These are phyloP conservation scores for Pheosia gnoma DNA, from an alignment of 2,888 invertebrate genomes.

Conservation along the genomic window DNA sequence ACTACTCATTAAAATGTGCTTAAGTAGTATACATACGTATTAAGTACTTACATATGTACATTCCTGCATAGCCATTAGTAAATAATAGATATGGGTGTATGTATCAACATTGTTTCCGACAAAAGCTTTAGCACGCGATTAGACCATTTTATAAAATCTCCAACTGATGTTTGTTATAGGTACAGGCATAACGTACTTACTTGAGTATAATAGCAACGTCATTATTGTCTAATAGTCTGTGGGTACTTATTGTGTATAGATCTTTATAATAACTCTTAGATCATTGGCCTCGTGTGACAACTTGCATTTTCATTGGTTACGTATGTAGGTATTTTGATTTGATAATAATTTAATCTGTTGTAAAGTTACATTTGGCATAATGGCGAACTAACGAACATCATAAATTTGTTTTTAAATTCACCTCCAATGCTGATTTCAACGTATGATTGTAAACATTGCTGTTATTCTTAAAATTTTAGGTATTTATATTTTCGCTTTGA, in stretches of 20 bases:
- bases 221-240: background rate
- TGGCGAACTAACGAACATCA: too few species aligned
- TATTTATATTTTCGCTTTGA: slow-evolving; percentile 1
- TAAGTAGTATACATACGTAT: too few species aligned
- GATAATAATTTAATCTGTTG: too few species aligned
- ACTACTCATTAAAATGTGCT: too few species aligned
- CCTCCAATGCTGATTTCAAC: slow-evolving; percentile 16
- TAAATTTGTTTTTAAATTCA: background rate
- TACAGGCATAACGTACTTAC: background rate
- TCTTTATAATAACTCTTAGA: too few species aligned
- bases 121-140: slow-evolving; percentile 28
- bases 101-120: slow-evolving; percentile 11
- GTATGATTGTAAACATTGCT: slow-evolving; percentile 11
- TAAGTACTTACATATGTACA: background rate
- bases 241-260: too few species aligned
- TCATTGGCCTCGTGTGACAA: too few species aligned
- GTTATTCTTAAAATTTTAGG: background rate
- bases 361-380: too few species aligned
- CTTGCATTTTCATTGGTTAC: too few species aligned
- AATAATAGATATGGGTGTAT: background rate
- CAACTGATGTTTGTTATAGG: background rate
- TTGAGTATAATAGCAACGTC: background rate
- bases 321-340: too few species aligned
- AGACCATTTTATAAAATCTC: background rate
- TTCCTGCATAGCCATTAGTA: background rate